Percentiles rank a stretch among this genome's conserved stretches.
Conservation (phyloP, 2,888 invertebrate genomes). For the Agriopis marginaria region DNA sequence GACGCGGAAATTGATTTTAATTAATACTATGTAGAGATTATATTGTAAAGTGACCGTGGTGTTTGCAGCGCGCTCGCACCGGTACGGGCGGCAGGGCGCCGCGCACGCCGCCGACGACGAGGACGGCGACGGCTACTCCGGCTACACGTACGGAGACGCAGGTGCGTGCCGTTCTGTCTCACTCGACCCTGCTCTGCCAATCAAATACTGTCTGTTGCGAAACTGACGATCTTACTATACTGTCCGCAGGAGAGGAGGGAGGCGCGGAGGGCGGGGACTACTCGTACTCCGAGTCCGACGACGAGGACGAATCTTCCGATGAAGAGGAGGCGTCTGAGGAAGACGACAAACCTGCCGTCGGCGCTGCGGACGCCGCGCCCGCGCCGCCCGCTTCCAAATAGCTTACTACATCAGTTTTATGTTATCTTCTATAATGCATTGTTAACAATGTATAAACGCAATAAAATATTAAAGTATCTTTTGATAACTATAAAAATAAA, state of each 20-base stretch:
- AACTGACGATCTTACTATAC: too few relatives aligned
- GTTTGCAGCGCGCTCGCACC: constrained; percentile 91
- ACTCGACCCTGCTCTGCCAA: not conserved
- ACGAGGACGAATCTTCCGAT: constrained; percentile 59
- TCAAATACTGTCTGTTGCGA: not conserved
- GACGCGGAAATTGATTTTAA: too few relatives aligned
- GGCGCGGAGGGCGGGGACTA: constrained; percentile 78
- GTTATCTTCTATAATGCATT: not conserved
- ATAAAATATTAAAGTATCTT: not conserved
- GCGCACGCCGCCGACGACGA: constrained; percentile 88
- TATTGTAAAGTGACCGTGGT: not conserved
- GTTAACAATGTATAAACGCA: not conserved
- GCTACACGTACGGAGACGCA: constrained; percentile 63
- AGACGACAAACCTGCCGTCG: constrained; percentile 20
- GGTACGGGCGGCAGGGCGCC: constrained; percentile 94
- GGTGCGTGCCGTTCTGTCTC: not conserved
- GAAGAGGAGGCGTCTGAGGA: constrained; percentile 46
- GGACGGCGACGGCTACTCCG: constrained; percentile 67
- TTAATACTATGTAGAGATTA: too few relatives aligned
- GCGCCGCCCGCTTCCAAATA: constrained; percentile 13
- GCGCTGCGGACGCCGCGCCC: not conserved
- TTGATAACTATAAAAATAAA: not conserved
- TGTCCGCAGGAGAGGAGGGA: constrained; percentile 77
- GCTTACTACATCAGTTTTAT: not conserved
- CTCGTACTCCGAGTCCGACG: constrained; percentile 72